These are phyloP conservation scores for Torymus auratus DNA, from an alignment of 2,888 invertebrate species.

Conservation along the genomic window DNA sequence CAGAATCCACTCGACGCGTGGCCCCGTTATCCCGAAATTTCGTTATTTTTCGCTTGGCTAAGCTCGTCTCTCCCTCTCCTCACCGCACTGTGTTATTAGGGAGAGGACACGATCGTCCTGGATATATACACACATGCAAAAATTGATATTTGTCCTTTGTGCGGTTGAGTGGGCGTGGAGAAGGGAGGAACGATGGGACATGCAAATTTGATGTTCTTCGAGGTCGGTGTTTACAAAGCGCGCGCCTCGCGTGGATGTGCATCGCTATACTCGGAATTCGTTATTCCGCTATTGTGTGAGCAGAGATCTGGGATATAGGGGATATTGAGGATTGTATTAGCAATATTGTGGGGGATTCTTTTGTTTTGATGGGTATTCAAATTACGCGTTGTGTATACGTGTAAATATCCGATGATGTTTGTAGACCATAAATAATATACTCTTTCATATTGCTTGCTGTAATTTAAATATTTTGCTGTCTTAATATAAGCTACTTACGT, in stretches of 20 bases:
- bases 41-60: slow-evolving; percentile 38
- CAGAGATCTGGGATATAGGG: neutral
- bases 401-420: no score
- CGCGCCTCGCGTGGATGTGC: neutral
- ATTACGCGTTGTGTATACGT: no score
- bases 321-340: no score
- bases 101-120: neutral
- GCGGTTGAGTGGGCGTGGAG: no score
- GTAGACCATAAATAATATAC: no score
- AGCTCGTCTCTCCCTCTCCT: neutral
- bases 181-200: no score
- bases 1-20: neutral
- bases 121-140: neutral
- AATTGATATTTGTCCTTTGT: slow-evolving; percentile 30
- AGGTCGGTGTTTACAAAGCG: slow-evolving; percentile 10
- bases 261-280: neutral
- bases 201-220: no score
- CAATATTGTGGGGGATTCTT: no score
- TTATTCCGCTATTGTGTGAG: slow-evolving; percentile 4
- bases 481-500: no score
- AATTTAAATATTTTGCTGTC: no score
- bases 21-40: slow-evolving; percentile 9
- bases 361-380: no score
- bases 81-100: slow-evolving; percentile 3
- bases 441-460: no score